Percentiles rank a stretch among this genome's conserved stretches.
Conservation (phyloP, 35 echinoderm and acorn worm species). For the Anneissia japonica region DNA sequence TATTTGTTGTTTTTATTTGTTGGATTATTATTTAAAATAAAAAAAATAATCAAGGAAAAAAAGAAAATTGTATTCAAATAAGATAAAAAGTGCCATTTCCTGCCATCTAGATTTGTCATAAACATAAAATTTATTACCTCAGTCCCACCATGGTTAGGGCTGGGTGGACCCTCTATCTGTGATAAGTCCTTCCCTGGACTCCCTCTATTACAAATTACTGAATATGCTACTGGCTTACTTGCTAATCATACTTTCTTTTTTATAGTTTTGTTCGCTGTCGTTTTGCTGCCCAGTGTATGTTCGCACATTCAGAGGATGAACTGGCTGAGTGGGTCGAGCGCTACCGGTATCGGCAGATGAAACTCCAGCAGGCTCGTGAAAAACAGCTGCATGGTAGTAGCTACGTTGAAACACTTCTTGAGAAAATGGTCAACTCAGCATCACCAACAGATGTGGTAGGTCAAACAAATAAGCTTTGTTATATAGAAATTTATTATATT, state of each 20-base stretch:
- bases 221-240: too few species aligned
- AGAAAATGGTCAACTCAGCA: conserved; percentile 72
- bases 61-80: not conserved
- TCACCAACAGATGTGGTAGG: conserved; percentile 80
- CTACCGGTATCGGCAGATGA: conserved; percentile 93
- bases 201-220: too few species aligned
- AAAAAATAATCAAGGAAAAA: not conserved
- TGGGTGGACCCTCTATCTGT: too few species aligned
- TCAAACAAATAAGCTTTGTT: too few species aligned
- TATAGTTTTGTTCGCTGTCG: conserved; percentile 72
- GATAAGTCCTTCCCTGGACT: too few species aligned
- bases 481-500: too few species aligned
- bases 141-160: too few species aligned
- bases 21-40: not conserved
- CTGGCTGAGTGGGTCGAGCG: conserved; percentile 92
- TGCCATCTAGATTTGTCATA: too few species aligned
- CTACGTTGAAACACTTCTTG: conserved; percentile 78
- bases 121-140: too few species aligned
- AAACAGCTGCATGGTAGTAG: conserved; percentile 92
- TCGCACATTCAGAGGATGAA: conserved; percentile 93
- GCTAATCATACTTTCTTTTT: too few species aligned
- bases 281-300: conserved; percentile 84
- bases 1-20: too few species aligned
- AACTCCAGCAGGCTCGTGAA: conserved; percentile 81
- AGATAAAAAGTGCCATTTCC: too few species aligned